Evolutionary conservation across 2,797 vertebrate genomes (phyloP).

Genomic region (Darevskia nairensis): DNA sequence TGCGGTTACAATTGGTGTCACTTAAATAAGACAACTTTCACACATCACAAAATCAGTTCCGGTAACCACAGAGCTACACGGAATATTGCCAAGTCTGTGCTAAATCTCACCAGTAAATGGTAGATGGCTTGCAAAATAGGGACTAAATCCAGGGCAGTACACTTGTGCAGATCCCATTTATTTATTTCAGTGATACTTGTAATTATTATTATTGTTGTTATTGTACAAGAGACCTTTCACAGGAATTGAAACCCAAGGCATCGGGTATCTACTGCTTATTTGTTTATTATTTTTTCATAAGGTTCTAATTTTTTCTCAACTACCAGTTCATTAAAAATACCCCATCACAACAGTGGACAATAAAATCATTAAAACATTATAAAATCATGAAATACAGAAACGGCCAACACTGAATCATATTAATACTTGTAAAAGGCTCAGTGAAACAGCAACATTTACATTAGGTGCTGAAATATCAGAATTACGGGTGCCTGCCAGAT

Average conservation of each 20-base stretch:
- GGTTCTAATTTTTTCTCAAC: no score
- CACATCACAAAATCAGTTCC: not conserved
- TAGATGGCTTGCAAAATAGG: not conserved
- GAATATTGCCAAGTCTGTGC: not conserved
- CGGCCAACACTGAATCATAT: no score
- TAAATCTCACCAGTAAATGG: not conserved
- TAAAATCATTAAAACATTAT: no score
- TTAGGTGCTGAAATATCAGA: no score
- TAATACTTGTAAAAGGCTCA: no score
- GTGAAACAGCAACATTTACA: no score
- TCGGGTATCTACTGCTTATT: not conserved
- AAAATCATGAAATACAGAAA: no score
- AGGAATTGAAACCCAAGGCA: not conserved
- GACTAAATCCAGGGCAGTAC: not conserved
- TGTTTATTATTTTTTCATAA: no score
- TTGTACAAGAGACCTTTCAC: not conserved
- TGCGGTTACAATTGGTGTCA: conserved; percentile 41
- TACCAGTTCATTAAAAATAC: no score
- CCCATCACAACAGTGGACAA: no score
- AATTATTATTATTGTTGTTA: no score
- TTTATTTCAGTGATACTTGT: not conserved
- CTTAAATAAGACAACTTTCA: not conserved
- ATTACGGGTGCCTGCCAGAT: no score
- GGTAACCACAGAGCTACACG: not conserved
- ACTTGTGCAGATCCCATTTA: not conserved